Evolutionary conservation across 2,888 invertebrate species (phyloP), one percentile per base, ranked within the genome.

Genomic region (Hylaea fasciaria): DNA sequence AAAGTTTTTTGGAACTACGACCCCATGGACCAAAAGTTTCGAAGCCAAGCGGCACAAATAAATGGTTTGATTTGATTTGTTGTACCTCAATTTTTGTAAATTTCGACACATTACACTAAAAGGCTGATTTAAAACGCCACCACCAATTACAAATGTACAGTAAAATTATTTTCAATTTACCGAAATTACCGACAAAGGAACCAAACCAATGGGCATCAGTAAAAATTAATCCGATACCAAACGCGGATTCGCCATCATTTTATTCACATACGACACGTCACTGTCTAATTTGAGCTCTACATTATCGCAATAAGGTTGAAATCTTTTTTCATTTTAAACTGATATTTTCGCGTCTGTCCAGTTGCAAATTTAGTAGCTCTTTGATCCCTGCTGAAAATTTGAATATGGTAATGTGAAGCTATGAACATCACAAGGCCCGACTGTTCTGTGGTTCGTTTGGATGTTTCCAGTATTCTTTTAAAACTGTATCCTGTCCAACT

Each of bases 341-440:
- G 44, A 66, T 60, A 40, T 57, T 64, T 62, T 62, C 62, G 66
- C 69, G 68, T 72, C 69, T 73, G 69, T 62, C 62, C 61, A 49
- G 68, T 62, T 10, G 61, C 55, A 48, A 62, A 66, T 78, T 74
- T 74, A 68, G 70, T 74, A 69, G 68, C 76, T 80, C 83, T 83
- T 83, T 84, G 85, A 85, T 84, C 82, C 72, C 70, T 62, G 64
- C 45, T 56, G 48, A 65, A 72, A 78, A 80, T 84, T 83, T 84
- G 83, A 85, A 85, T 85, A 85, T 85, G 83, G 72, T 83, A 83
- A 85, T 84, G 71, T 63, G 62, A 50, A 57, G 62, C 66, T 70
- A 63, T 61, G 59, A 53, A 53, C 67, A 48, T 50, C 47, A 62
- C 59, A 45, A 51, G 66, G 66, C 56, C 40, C 51, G 44, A 39